Conservation (phyloP, 2,888 invertebrate genomes). For the Choreutis nemorana region DNA sequence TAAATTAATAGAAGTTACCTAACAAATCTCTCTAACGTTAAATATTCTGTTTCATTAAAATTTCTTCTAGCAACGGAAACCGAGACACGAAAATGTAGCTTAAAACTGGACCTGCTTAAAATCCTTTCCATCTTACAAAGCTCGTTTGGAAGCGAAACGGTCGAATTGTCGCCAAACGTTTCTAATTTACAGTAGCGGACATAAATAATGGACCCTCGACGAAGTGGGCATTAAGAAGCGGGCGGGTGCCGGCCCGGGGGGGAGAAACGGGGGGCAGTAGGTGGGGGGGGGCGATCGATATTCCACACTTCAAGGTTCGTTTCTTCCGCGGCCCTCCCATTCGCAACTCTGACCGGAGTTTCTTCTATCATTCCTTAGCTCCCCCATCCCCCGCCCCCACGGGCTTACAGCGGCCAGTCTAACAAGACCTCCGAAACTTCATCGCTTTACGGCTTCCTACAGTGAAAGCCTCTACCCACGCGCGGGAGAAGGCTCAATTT, state of each 20-base stretch:
- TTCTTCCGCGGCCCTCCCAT: slow-evolving; percentile 28
- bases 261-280: no score
- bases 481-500: slow-evolving; percentile 21
- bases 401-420: slow-evolving; percentile 23
- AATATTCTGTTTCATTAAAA: no score
- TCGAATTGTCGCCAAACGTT: slow-evolving; percentile 31
- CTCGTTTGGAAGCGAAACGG: no score
- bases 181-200: slow-evolving; percentile 32
- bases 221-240: slow-evolving; percentile 58
- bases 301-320: slow-evolving; percentile 37
- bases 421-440: slow-evolving; percentile 33
- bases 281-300: slow-evolving; percentile 50
- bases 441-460: slow-evolving; percentile 18
- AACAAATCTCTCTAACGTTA: no score
- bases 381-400: slow-evolving; percentile 19
- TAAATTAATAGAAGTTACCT: no score
- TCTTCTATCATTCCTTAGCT: slow-evolving; percentile 57
- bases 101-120: no score
- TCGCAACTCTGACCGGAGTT: slow-evolving; percentile 36
- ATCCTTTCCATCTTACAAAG: no score
- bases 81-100: no score
- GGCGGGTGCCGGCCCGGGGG: slow-evolving; percentile 9
- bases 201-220: slow-evolving; percentile 56
- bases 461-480: no score
- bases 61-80: no score